phyloP scores from a whole-genome alignment of 2,113 vertebrate species.

The Menidia beryllina region DNA sequence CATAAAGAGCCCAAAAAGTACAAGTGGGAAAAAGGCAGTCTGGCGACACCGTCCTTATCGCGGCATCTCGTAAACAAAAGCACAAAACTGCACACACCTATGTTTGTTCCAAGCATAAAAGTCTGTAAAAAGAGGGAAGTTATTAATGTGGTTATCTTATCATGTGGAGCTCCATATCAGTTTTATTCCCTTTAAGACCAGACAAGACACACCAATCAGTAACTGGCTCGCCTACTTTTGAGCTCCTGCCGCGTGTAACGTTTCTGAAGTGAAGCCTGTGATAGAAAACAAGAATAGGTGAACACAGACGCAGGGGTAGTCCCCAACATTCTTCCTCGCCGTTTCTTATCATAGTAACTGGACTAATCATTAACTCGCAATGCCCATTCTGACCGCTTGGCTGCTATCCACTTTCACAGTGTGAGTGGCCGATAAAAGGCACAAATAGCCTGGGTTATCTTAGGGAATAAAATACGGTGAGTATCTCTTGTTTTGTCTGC shows the following conservation, averaged over 20 bases:
- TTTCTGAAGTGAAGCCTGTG: neutral
- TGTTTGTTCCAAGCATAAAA: neutral
- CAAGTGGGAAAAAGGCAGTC: neutral
- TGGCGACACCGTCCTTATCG: neutral
- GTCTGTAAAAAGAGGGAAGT: constrained; percentile 46
- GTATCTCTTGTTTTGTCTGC: neutral
- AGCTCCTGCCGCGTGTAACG: neutral
- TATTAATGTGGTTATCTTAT: constrained; percentile 62
- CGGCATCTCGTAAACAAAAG: neutral
- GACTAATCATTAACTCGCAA: constrained; percentile 65
- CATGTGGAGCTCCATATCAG: constrained; percentile 35
- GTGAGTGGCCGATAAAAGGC: neutral
- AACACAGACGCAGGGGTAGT: neutral
- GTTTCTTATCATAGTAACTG: constrained; percentile 43
- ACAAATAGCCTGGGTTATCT: neutral
- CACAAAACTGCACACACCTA: neutral
- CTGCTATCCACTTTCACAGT: neutral
- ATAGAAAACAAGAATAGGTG: neutral
- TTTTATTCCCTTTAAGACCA: constrained; percentile 29
- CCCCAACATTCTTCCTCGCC: constrained; percentile 1
- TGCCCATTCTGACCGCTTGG: neutral
- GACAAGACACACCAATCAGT: constrained; percentile 26
- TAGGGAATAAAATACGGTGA: neutral
- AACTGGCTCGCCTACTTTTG: neutral
- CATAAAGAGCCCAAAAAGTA: neutral